Evolutionary conservation across 2,888 invertebrate species (phyloP).

Genomic region (Norana najaformis): DNA sequence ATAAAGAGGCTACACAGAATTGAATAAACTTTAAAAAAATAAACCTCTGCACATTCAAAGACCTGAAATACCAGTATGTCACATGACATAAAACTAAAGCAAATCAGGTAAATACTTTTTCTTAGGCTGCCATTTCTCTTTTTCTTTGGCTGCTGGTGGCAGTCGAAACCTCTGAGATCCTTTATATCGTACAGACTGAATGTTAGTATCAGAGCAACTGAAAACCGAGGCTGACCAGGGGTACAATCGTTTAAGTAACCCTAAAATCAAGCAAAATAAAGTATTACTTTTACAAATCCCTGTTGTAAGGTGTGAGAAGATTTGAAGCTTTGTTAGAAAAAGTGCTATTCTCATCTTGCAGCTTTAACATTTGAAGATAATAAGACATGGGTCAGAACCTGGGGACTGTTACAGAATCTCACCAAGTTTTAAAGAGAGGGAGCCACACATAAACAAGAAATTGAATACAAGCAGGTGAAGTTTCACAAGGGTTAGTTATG

Average conservation of each 20-base stretch:
- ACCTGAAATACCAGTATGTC: neutral
- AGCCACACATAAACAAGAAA: no score
- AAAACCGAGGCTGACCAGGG: neutral
- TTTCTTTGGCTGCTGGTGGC: conserved; percentile 35
- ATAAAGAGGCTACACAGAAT: neutral
- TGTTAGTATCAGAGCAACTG: neutral
- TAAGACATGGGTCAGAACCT: no score
- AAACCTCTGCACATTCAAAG: neutral
- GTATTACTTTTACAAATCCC: neutral
- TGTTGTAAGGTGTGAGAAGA: neutral
- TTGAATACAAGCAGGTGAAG: no score
- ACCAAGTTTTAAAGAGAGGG: no score
- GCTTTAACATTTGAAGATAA: no score
- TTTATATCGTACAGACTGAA: conserved; percentile 9
- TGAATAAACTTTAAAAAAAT: neutral
- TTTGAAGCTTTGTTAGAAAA: neutral
- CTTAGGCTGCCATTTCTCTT: neutral
- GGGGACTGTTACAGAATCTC: no score
- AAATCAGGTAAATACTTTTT: conserved; percentile 7
- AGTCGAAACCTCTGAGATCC: conserved; percentile 25
- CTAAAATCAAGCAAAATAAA: neutral
- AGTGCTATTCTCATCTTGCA: no score
- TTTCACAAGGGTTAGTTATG: no score
- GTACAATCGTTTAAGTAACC: neutral
- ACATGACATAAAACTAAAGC: neutral